Evolutionary conservation across 1,140 invertebrate genomes (phyloP).

Genomic region (Spodoptera frugiperda): DNA sequence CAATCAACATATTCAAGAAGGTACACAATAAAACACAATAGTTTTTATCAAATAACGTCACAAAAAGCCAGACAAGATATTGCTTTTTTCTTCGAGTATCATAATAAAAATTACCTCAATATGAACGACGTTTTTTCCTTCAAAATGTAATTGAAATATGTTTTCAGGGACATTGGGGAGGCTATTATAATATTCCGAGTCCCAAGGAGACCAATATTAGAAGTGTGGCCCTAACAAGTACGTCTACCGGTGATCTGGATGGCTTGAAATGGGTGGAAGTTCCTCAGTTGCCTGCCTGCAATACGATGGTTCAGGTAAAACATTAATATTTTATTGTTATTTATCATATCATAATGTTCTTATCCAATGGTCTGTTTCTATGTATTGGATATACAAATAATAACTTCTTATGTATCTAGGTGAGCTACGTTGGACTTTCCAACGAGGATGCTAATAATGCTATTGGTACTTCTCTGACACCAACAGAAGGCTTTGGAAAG

Average conservation of each 20-base stretch:
- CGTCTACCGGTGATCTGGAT: background rate
- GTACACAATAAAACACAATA: constrained; percentile 24
- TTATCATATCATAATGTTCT: too few relatives aligned
- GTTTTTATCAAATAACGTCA: background rate
- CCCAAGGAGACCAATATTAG: constrained; percentile 11
- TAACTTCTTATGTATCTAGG: constrained; percentile 24
- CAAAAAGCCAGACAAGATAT: background rate
- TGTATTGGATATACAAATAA: background rate
- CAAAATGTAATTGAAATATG: background rate
- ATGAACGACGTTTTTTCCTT: constrained; percentile 4
- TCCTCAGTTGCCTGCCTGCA: background rate
- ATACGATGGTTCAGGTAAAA: constrained; percentile 8
- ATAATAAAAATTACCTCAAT: background rate
- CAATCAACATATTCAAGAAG: constrained; percentile 55
- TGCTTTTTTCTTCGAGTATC: background rate
- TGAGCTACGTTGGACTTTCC: constrained; percentile 54
- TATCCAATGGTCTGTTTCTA: too few relatives aligned
- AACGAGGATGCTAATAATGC: constrained; percentile 49
- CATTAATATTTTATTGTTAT: background rate
- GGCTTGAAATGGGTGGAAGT: constrained; percentile 12
- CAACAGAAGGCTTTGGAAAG: constrained; percentile 48
- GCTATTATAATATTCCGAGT: constrained; percentile 51
- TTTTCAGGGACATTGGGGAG: constrained; percentile 56
- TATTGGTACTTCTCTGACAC: background rate
- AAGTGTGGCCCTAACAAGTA: background rate